These are phyloP conservation scores for Rotaria socialis DNA, from an alignment of 2,888 invertebrate species.

Conservation along the genomic window DNA sequence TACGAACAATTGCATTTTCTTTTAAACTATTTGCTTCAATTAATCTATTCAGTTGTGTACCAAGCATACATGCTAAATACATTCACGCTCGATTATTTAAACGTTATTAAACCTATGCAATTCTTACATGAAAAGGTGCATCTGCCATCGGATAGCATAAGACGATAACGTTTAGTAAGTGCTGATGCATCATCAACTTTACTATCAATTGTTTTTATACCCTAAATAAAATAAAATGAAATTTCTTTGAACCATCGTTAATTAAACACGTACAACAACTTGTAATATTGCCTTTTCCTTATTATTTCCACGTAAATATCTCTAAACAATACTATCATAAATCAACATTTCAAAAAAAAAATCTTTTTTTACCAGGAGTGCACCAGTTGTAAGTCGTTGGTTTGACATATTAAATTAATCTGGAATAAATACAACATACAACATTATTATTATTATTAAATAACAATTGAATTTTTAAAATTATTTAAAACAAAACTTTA, in stretches of 20 bases:
- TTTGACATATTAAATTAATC: not conserved
- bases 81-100: not conserved
- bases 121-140: constrained; percentile 8
- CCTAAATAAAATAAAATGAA: not conserved
- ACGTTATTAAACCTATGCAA: no score
- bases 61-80: constrained; percentile 6
- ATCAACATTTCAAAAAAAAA: no score
- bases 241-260: no score
- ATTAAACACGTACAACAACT: not conserved
- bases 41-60: not conserved
- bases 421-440: not conserved
- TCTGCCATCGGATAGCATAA: not conserved
- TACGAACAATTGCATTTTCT: not conserved
- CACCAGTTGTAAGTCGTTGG: constrained; percentile 7
- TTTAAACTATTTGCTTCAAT: not conserved
- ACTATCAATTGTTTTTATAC: constrained; percentile 6
- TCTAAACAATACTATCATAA: not conserved
- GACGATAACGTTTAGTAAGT: not conserved
- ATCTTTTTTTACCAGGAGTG: not conserved
- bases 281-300: constrained; percentile 1
- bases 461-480: not conserved
- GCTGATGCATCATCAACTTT: not conserved
- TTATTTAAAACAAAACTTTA: not conserved
- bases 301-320: constrained; percentile 30
- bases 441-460: not conserved